Evolutionary conservation across 2,797 vertebrate genomes (phyloP), one percentile per base, ranked within the genome.

Genomic region (Ptychadena robeensis): DNA sequence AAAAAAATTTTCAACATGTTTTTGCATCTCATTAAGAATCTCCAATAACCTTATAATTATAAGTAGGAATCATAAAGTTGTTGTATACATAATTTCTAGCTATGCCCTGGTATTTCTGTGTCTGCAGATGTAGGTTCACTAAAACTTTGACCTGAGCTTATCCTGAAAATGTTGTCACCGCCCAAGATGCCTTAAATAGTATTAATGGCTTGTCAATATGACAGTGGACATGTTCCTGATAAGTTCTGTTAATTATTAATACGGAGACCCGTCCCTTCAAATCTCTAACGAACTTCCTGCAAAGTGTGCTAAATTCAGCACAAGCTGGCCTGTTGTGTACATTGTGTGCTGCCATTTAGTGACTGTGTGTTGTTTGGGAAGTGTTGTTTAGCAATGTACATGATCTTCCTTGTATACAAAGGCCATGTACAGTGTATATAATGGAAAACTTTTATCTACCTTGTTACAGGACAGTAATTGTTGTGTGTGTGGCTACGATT

Each of bases 171-270:
- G 2, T 40, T 74, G 80, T 38, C 79, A 74, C 53, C 71, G 87
- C 87, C 87, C 86, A 77, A 86, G 73, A 78, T 77, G 87, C 81
- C 81, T 78, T 81, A 11, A 83, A 76, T 85, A 86, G 63, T 82
- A 85, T 86, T 89, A 86, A 86, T 83, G 83, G 15, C 88, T 85
- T 32, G 0, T 15, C 32, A n/a, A 48, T 86, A 87, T 86, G 87
- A 88, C 87, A 77, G 77, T 76, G 12, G 87, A 89, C 86, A 88
- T 88, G 87, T 89, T 82, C 83, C 85, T 78, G 15, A 85, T 82
- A 70, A 3, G n/a, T 30, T 7, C 40, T 35, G 93, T 94, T 94
- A 94, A 94, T 94, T 83, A 94, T 94, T 94, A 87, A 12, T 5
- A 0, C 74, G 63, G 70, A 87, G 87, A 77, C 85, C 78, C 90